Conservation (phyloP, 92 coral and sea anemone species). For the Palythoa grandiflora region DNA sequence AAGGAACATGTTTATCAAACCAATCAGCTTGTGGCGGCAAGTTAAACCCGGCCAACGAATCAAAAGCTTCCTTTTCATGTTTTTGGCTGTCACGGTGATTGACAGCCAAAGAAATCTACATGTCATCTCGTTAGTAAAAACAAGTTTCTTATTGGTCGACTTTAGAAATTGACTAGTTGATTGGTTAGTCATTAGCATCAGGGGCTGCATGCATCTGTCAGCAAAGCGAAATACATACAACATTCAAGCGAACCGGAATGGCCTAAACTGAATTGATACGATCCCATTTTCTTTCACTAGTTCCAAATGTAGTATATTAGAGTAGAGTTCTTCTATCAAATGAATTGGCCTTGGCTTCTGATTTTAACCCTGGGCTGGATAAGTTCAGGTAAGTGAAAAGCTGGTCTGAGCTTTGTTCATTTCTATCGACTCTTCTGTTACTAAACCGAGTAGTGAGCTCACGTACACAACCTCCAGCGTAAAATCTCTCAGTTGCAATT, state of each 20-base stretch:
- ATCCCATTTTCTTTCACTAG: constrained; percentile 16
- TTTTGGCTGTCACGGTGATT: constrained; percentile 33
- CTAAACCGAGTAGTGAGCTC: neutral
- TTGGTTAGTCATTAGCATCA: constrained; percentile 46
- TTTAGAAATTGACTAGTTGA: constrained; percentile 33
- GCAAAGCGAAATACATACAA: constrained; percentile 53
- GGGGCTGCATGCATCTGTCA: constrained; percentile 49
- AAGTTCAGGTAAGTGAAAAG: constrained; percentile 29
- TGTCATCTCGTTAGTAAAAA: constrained; percentile 12
- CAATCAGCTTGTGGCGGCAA: constrained; percentile 36
- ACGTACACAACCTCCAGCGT: neutral
- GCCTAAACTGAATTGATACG: constrained; percentile 40
- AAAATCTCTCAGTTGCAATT: neutral
- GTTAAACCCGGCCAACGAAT: constrained; percentile 23
- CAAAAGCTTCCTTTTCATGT: constrained; percentile 26
- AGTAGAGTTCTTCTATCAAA: constrained; percentile 21
- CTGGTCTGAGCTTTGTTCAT: neutral
- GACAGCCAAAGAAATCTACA: constrained; percentile 41
- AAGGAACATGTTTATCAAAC: constrained; percentile 16
- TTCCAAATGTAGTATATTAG: constrained; percentile 41
- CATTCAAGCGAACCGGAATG: constrained; percentile 47
- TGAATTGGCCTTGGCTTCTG: constrained; percentile 23
- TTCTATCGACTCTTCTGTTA: neutral
- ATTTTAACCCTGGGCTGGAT: constrained; percentile 27
- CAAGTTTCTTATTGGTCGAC: constrained; percentile 4